Evolutionary conservation across 2,113 vertebrate species (phyloP), one percentile per base, ranked within the genome.

Genomic region (Scatophagus argus): DNA sequence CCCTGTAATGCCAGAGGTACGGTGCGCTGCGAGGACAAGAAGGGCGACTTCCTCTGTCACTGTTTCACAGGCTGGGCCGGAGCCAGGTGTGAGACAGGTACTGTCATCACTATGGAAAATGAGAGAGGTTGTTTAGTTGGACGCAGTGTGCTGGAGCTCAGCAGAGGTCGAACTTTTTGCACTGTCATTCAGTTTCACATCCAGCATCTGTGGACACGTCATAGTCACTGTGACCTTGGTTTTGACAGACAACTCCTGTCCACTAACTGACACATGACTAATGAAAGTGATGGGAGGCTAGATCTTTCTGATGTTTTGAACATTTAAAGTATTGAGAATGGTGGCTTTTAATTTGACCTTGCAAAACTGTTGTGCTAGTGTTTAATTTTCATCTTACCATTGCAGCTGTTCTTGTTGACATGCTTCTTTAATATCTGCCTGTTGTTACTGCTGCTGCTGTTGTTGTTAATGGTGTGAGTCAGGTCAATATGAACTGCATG

Each of bases 21-120:
- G 0, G 56, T 94, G 51, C 88, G 87, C 86, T 99, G 98, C 2
- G 95, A 97, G 84, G 98, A 99, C 93, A 94, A 96, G 86, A 96
- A 96, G 92, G 98, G 97, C 0, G 94, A 94, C 79, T 99, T 97
- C 90, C 95, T 92, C 43, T 99, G 98, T 76, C 93, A 95, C 74
- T 99, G 98, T 88, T 96, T 94, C 63, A 94, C 29, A 0, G 98
- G 98, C 83, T 99, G 98, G 97, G 93, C 75, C 0, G 98, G 96
- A 31, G 93, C 89, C 83, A 95, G 32, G 2, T 99, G 98, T 80
- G 94, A 96, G 3, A 86, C 91, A 95, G 98, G 98, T 99, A 94
- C 51, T 8, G 63, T 80, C 77, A 74, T 66, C 61, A 13, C 49
- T 62, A 23, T 43, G 67, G 66, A 36, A 52, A 64, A 27, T 1